A percentile compares a stretch with the other conserved stretches of the same genome.
These are phyloP conservation scores for Conchocele bisecta DNA, from an alignment of 2,888 invertebrate species.

Conservation along the genomic window DNA sequence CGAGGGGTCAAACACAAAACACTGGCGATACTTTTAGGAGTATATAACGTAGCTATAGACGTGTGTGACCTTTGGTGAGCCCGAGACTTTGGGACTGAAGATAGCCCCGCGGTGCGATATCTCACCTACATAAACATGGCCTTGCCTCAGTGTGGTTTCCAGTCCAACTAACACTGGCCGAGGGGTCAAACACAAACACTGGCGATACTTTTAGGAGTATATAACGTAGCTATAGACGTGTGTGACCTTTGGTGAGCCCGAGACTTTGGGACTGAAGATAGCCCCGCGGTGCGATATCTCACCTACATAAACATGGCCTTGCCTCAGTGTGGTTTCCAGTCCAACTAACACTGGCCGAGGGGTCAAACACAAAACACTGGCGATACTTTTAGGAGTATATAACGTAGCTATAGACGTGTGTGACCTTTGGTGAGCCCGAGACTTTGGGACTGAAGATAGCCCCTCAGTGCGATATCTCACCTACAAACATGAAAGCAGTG, in stretches of 20 bases:
- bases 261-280: slow-evolving; percentile 4
- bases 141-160: slow-evolving; percentile 71
- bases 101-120: slow-evolving; percentile 40
- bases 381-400: neutral
- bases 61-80: slow-evolving; percentile 29
- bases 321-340: slow-evolving; percentile 66
- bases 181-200: slow-evolving; percentile 72
- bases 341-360: slow-evolving; percentile 68
- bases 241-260: slow-evolving; percentile 7
- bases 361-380: slow-evolving; percentile 60
- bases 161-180: slow-evolving; percentile 71
- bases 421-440: slow-evolving; percentile 41
- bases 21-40: neutral
- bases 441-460: slow-evolving; percentile 28
- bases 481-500: too few relatives aligned
- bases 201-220: too few relatives aligned
- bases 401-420: neutral
- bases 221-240: too few relatives aligned
- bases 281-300: slow-evolving; percentile 15
- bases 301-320: slow-evolving; percentile 64
- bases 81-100: slow-evolving; percentile 38
- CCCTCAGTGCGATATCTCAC: slow-evolving; percentile 56
- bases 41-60: neutral
- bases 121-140: slow-evolving; percentile 67
- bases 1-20: slow-evolving; percentile 71